Evolutionary conservation across 2,888 invertebrate species (phyloP).

Genomic region (Aporophyla lueneburgensis): DNA sequence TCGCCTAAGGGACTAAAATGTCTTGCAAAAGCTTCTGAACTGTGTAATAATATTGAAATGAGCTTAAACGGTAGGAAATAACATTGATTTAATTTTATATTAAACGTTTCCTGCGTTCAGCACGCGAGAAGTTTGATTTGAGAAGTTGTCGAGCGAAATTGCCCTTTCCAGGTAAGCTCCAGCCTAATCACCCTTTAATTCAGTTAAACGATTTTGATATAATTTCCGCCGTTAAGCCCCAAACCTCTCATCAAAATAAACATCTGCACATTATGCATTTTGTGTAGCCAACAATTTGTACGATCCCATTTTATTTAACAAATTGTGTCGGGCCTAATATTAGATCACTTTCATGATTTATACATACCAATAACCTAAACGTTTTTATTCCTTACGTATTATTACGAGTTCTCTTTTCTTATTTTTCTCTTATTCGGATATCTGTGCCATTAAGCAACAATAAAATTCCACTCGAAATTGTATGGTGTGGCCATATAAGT

Average conservation of each 20-base stretch:
- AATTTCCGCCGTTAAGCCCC: conserved; percentile 80
- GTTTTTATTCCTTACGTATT: conserved; percentile 62
- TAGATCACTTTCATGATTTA: conserved; percentile 78
- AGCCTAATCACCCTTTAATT: conserved; percentile 80
- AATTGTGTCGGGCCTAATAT: conserved; percentile 78
- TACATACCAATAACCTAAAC: conserved; percentile 76
- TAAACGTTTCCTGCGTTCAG: conserved; percentile 54
- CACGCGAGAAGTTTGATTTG: conserved; percentile 56
- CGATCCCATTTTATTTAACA: conserved; percentile 84
- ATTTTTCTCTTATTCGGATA: conserved; percentile 37
- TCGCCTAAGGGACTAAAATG: conserved; percentile 7
- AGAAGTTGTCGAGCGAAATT: conserved; percentile 71
- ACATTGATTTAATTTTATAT: conserved; percentile 48
- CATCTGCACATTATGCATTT: conserved; percentile 87
- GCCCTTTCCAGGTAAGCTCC: conserved; percentile 77
- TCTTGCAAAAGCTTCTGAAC: conserved; percentile 21
- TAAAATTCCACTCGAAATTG: conserved; percentile 52
- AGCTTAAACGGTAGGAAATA: conserved; percentile 51
- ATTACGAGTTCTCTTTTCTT: conserved; percentile 52
- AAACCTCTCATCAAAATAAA: conserved; percentile 88
- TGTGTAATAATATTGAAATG: conserved; percentile 24
- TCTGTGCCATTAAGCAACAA: conserved; percentile 49
- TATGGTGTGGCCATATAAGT: conserved; percentile 59
- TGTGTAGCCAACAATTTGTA: conserved; percentile 83
- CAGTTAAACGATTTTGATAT: conserved; percentile 86